Conservation (phyloP, 2,113 vertebrate species). For the Grammomys surdaster region DNA sequence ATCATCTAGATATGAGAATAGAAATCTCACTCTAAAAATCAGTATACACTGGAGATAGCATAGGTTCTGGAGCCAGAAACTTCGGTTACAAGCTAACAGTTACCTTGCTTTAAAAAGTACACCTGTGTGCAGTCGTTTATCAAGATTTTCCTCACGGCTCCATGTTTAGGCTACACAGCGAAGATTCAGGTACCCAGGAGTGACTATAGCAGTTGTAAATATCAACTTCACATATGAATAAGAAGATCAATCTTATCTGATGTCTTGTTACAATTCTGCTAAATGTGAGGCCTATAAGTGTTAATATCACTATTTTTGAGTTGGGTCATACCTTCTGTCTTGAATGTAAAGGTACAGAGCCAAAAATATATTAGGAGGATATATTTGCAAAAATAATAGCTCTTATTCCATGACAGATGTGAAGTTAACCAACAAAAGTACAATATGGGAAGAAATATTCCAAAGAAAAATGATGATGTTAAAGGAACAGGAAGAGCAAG, state of each 20-base stretch:
- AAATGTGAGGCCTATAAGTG: neutral
- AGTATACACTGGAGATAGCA: neutral
- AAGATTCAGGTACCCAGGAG: neutral
- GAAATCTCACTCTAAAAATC: neutral
- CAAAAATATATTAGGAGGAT: neutral
- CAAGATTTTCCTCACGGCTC: neutral
- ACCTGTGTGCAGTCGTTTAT: neutral
- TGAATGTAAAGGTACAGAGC: neutral
- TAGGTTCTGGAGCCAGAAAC: neutral
- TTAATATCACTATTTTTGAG: neutral
- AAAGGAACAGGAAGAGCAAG: neutral
- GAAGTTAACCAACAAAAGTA: neutral
- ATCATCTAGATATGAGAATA: neutral
- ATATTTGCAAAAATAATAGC: neutral
- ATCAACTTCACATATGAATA: neutral
- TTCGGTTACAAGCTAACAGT: neutral
- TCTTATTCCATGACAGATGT: neutral
- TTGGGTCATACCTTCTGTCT: neutral
- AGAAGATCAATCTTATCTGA: neutral
- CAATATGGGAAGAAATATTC: rapidly evolving
- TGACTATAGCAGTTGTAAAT: neutral
- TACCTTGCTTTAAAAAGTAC: neutral
- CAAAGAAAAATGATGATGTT: neutral
- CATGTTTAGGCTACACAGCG: neutral
- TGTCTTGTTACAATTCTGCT: neutral